Evolutionary conservation across 2,888 invertebrate genomes (phyloP), one percentile per base, ranked within the genome.

Genomic region (Orchesella flavescens): DNA sequence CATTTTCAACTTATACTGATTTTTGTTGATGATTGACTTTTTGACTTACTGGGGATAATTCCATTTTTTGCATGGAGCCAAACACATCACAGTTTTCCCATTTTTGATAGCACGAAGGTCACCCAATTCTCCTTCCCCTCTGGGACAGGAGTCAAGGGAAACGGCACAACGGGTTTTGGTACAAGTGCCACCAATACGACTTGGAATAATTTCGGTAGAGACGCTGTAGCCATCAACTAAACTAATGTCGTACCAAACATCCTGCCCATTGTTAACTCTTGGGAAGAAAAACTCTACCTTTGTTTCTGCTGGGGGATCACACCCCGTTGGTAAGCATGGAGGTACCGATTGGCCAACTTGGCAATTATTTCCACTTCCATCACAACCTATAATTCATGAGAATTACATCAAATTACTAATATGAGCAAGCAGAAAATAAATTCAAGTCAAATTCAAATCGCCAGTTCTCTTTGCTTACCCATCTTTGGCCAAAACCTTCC

Each of bases 161-260:
- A 87, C 19, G 1, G 78, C 73, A 46, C 87, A 87, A 21, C 77
- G 59, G 15, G 87, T 87, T 0, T 53, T 34, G 1, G 85, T 85
- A 57, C 87, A 87, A 46, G 81, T 57, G 15, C 87, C 86, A 53
- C 71, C 59, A 73, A 72, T 53, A 4, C 71, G 68, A 69, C 83
- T 86, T 19, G 87, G 87, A 15, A 75, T 71, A 43, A 87, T 86
- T 76, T 87, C 85, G 15, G 89, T 89, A 73, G 89, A 88, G 9
- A 91, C 83, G 86, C 91, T 92, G 89, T 90, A 92, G 7, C 92
- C 92, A 89, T 92, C 92, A n/a, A 92, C 92, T 49, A 91, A 88
- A 19, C 91, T 91, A 75, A 92, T 89, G 86, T 92, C 91, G 88
- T 92, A 92, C 89, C 89, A 91, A 88, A 92, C 91, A 78, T 89